Base-by-base conservation (phyloP, 1,140 invertebrate genomes). In the Drosophila bifasciata region DNA sequence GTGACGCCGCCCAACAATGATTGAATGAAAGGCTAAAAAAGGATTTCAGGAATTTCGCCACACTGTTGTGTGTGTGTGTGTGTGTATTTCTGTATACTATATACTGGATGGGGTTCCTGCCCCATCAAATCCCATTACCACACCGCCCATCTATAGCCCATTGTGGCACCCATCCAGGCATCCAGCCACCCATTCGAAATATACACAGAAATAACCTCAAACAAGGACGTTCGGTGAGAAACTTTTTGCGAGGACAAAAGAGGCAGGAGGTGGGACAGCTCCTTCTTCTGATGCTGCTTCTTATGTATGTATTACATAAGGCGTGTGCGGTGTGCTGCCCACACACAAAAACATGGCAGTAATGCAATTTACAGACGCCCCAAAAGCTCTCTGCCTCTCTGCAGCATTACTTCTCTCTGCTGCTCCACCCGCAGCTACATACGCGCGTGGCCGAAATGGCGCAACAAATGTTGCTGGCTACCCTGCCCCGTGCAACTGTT, bases 191-290 rank as follows among this genome's bases (percentile, higher is more conserved):
- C 53, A 28, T 48, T 16, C 45, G 28, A 15, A 40, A 52, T 44
- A 75, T 79, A 76, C 70, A 86, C 70, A 83, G 75, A 76, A 83
- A 89, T 88, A 88, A 88, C 83, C 83, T 88, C 83, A 88, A 88
- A 89, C 83, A 88, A 88, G 83, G 83, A 88, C 83, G 83, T 88
- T 88, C 66, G 62, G 60, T 77, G 76, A 62, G 69, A 70, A 88
- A 68, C 68, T 74, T 75, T 69, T 74, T 60, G 76, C 46, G 59
- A 44, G 67, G 55, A 57, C 66, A 39, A 71, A 61, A 39, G 67
- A 16, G 23, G 25, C 17, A 48, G 25, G 28, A 40, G 43, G 25
- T 49, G 21, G 44, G 28, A 21, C 21, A 21, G 45, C 28, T 44
- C 40, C 36, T 44, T 39, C 41, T 39, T 15, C 7, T 25, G 41